Percentiles rank a stretch among this genome's conserved stretches.
Evolutionary conservation across 2,113 vertebrate species (phyloP).

Genomic region (Myrmophylax atrothorax): DNA sequence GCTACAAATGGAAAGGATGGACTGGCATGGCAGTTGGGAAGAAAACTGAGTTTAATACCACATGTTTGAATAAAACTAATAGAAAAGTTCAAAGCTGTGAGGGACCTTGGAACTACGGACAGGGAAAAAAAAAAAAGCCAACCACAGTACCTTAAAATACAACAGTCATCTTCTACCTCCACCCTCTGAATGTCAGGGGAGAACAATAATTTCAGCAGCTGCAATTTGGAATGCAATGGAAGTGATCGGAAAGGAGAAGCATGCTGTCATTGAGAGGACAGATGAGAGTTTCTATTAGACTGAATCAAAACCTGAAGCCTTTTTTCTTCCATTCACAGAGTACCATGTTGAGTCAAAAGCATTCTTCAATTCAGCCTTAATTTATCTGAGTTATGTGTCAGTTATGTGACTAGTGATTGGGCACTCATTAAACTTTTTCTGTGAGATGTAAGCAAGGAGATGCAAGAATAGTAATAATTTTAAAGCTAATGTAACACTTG

Average conservation of each 20-base stretch:
- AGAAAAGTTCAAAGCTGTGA: background rate
- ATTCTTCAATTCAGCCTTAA: background rate
- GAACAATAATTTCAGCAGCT: background rate
- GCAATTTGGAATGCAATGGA: background rate
- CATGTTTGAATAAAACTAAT: background rate
- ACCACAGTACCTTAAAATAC: background rate
- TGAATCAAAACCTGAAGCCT: background rate
- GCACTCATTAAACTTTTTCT: background rate
- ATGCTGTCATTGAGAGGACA: background rate
- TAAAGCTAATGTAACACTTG: background rate
- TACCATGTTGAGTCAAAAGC: background rate
- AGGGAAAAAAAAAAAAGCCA: fast-evolving
- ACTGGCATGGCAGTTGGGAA: background rate
- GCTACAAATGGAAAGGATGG: background rate
- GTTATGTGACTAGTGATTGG: background rate
- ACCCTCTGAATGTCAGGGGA: background rate
- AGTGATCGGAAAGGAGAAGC: background rate
- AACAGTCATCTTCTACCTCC: background rate
- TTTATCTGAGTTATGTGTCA: background rate
- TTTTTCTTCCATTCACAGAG: background rate
- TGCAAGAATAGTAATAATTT: background rate
- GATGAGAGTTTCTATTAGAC: background rate
- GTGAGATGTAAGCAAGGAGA: background rate
- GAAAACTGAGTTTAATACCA: background rate
- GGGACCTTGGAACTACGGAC: background rate